Base-by-base conservation (phyloP, 2,797 vertebrate genomes). In the Malurus splendens region DNA sequence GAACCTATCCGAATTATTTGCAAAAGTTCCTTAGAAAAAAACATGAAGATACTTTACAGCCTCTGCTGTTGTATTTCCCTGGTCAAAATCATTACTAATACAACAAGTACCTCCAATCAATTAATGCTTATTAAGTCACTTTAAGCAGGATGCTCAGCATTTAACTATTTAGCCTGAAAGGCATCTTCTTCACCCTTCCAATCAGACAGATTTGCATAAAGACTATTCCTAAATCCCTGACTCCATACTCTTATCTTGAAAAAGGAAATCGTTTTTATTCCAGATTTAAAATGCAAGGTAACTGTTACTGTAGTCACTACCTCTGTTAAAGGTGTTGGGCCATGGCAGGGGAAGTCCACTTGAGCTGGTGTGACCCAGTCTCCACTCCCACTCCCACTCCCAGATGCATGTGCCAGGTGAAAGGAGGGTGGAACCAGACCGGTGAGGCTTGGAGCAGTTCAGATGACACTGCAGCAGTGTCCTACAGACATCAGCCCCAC, bases 401-500 rank as follows among this genome's bases (percentile, higher is more conserved):
- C 33, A 76, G 33, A 42, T 1, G 1, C 13, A 15, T 6, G 4
- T n/a, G 8, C 27, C 45, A 50, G 51, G 22, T 42, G 62, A 64
- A 56, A 60, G 25, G 11, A 72, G 3, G 4, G 33, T 6, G 4
- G 38, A 70, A 66, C 7, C 25, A 55, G 11, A 52, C 15, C 23
- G 61, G 7, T 0, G 0, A 57, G 44, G 24, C 20, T 55, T 44
- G 16, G 4, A 41, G 28, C 45, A 75, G 59, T 33, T 60, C 32
- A 33, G 4, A 3, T 23, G 50, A 2, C 9, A 18, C 5, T 25
- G 18, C 6, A 87, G 28, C 14, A 1, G 0, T 12, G 22, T 18
- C 19, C 22, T 72, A 39, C 23, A 66, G 22, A 30, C 3, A 2
- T 27, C 32, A 59, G 22, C 15, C 17, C n/a, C 1, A 1, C 14